A percentile compares a stretch with the other conserved stretches of the same genome.
These are phyloP conservation scores for Eupithecia inturbata DNA, from an alignment of 2,888 invertebrate genomes.

Conservation along the genomic window DNA sequence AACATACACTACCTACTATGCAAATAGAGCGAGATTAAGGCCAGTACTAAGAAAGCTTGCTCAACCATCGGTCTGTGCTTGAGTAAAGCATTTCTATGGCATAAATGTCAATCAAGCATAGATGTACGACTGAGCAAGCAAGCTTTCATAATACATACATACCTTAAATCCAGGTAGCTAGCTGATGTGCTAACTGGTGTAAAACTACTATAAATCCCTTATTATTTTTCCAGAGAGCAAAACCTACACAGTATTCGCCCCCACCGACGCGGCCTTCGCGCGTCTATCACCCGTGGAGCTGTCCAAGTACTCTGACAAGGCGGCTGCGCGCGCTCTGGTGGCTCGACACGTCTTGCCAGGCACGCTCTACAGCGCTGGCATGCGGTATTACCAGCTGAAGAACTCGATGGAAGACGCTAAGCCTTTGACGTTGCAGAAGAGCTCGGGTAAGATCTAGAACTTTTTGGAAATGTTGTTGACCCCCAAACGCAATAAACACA, in stretches of 20 bases:
- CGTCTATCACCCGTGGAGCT: conserved; percentile 85
- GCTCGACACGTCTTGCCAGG: conserved; percentile 90
- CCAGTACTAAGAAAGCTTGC: no score
- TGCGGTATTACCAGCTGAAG: conserved; percentile 93
- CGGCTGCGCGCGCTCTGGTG: conserved; percentile 88
- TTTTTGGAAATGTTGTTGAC: neutral
- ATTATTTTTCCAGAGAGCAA: conserved; percentile 88
- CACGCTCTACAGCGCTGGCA: conserved; percentile 92
- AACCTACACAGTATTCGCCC: conserved; percentile 93
- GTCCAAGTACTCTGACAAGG: conserved; percentile 85
- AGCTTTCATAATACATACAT: no score
- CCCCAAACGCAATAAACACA: no score
- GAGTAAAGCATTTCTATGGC: no score
- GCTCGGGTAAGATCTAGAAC: conserved; percentile 82
- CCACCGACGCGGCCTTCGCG: conserved; percentile 92
- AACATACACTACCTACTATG: no score
- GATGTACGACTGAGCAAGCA: no score
- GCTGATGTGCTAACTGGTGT: no score
- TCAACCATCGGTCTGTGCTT: no score
- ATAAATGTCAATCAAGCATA: no score
- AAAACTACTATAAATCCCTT: no score
- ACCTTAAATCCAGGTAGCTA: no score
- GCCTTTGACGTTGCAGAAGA: conserved; percentile 92
- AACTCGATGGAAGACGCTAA: conserved; percentile 90
- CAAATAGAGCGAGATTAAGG: no score